phyloP scores from a whole-genome alignment of 2,797 vertebrate species.

The Silurus aristotelis region DNA sequence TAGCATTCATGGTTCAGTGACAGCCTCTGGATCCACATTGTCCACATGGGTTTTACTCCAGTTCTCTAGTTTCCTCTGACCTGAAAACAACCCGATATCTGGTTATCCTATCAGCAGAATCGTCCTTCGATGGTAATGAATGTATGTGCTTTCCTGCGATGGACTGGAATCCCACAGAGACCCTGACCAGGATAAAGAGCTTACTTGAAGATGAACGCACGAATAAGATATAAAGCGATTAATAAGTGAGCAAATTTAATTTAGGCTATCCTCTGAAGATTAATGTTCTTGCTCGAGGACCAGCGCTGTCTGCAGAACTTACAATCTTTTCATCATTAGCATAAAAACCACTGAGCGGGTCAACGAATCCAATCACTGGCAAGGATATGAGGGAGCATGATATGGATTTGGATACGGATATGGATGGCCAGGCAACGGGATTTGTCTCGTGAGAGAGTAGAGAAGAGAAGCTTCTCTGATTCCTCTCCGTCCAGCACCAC shows the following conservation, averaged over 20 bases:
- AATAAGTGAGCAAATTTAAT: background rate
- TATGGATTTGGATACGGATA: background rate
- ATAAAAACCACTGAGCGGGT: background rate
- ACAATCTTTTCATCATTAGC: background rate
- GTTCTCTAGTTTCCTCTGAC: background rate
- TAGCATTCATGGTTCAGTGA: background rate
- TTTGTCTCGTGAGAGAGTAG: background rate
- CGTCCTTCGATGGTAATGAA: background rate
- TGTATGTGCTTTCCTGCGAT: background rate
- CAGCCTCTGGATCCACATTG: background rate
- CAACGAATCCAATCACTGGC: constrained; percentile 4
- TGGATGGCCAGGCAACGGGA: background rate
- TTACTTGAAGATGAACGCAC: background rate
- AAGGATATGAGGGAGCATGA: background rate
- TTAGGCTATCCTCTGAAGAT: background rate
- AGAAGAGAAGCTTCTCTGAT: background rate
- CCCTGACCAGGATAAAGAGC: background rate
- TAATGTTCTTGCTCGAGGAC: background rate
- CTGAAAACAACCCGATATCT: background rate
- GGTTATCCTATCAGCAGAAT: no score
- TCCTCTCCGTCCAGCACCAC: background rate
- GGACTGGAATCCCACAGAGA: background rate
- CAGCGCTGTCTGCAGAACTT: background rate
- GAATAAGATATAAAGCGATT: background rate
- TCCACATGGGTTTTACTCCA: background rate